Percentiles rank a stretch among this genome's conserved stretches.
These are phyloP conservation scores for Ailuropoda melanoleuca DNA, from an alignment of 2,113 vertebrate species.

Conservation along the genomic window DNA sequence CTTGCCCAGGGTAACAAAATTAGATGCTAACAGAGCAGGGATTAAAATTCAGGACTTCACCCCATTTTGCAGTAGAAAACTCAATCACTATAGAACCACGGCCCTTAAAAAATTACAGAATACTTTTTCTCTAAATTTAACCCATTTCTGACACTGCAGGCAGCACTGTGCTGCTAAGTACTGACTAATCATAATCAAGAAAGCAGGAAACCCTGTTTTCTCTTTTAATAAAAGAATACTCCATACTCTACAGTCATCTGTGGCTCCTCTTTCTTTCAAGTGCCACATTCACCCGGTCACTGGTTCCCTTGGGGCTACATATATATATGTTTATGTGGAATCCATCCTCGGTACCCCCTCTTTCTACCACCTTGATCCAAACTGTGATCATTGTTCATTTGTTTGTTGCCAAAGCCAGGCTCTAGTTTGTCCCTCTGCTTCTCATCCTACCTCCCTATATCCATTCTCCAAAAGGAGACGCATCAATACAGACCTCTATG, in stretches of 20 bases:
- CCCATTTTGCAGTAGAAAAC: not conserved
- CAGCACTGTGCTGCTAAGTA: not conserved
- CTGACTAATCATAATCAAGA: not conserved
- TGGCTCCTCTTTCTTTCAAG: not conserved
- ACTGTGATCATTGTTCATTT: not conserved
- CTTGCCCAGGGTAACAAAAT: not conserved
- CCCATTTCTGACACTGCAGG: not conserved
- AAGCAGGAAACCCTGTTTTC: not conserved
- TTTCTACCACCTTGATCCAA: not conserved
- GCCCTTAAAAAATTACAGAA: not conserved
- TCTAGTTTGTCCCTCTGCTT: not conserved
- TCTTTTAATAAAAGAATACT: not conserved
- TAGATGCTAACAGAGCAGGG: not conserved
- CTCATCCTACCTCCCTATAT: too few species aligned
- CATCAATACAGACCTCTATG: not conserved
- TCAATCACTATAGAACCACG: not conserved
- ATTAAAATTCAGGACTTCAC: not conserved
- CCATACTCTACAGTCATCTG: not conserved
- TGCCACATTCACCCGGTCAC: not conserved
- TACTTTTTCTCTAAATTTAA: not conserved
- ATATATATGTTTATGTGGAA: not conserved
- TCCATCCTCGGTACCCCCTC: not conserved
- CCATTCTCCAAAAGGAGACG: not conserved
- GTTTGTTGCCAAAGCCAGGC: not conserved
- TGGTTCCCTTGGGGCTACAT: not conserved